These are phyloP conservation scores for Lophotriccus pileatus DNA, from an alignment of 2,797 vertebrate genomes.

Conservation along the genomic window DNA sequence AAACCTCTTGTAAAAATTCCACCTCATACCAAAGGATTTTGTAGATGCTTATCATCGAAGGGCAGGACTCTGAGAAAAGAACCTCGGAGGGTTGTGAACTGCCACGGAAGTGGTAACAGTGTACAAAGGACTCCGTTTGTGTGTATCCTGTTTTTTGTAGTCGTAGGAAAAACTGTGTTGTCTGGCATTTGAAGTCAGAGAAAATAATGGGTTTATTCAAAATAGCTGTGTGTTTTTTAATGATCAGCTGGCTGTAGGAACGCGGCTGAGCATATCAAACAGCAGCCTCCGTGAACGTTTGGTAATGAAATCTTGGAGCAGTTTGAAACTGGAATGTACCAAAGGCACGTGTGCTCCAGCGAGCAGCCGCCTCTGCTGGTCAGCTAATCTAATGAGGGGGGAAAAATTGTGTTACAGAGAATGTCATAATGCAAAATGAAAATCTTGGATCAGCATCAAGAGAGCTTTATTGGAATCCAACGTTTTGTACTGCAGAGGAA, in stretches of 20 bases:
- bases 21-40: neutral
- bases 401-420: conserved; percentile 24
- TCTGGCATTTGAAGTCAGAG: neutral
- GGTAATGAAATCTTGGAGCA: neutral
- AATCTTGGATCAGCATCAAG: conserved; percentile 49
- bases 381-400: neutral
- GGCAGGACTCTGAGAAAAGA: neutral
- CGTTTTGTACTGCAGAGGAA: conserved; percentile 8
- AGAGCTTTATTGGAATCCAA: conserved; percentile 22
- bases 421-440: conserved; percentile 51
- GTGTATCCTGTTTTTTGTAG: neutral
- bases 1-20: neutral
- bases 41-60: neutral
- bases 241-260: neutral
- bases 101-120: neutral
- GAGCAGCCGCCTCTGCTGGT: conserved; percentile 1
- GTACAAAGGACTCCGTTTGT: neutral
- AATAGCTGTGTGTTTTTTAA: neutral
- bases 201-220: neutral
- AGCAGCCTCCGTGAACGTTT: neutral
- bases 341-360: neutral
- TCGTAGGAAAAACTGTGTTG: neutral
- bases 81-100: neutral
- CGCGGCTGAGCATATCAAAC: neutral
- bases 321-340: neutral